These are phyloP conservation scores for Timema cristinae DNA, from an alignment of 2,888 invertebrate species.

Conservation along the genomic window DNA sequence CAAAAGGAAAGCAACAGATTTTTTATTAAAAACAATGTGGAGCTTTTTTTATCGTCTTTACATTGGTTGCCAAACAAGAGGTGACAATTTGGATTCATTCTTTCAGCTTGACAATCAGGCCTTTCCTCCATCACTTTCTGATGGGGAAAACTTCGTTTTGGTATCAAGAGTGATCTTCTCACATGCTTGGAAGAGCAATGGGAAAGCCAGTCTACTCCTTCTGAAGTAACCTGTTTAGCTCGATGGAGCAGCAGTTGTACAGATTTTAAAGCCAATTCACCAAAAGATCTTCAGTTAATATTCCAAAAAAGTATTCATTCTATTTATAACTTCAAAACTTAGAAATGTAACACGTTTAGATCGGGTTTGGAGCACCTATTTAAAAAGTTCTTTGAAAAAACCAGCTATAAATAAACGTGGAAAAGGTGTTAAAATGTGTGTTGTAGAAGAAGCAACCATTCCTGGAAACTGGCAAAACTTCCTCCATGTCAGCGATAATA, in stretches of 20 bases:
- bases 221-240: background rate
- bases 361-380: too few relatives aligned
- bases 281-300: background rate
- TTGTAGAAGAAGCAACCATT: background rate
- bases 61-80: constrained; percentile 22
- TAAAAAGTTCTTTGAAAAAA: too few relatives aligned
- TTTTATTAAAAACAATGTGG: background rate
- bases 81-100: constrained; percentile 18
- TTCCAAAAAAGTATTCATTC: background rate
- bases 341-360: too few relatives aligned
- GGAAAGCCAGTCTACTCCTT: background rate
- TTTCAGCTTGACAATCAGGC: constrained; percentile 20
- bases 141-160: constrained; percentile 18
- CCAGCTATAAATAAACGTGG: background rate
- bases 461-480: background rate
- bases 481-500: background rate
- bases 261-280: background rate
- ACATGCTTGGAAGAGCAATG: constrained; percentile 12
- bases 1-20: background rate
- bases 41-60: constrained; percentile 20
- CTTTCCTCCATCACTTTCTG: constrained; percentile 19
- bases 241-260: background rate
- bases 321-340: too few relatives aligned
- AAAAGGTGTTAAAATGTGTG: background rate
- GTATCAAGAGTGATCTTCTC: constrained; percentile 21